Base-by-base conservation (phyloP, 2,888 invertebrate species). In the Lordiphosa fenestrarum region DNA sequence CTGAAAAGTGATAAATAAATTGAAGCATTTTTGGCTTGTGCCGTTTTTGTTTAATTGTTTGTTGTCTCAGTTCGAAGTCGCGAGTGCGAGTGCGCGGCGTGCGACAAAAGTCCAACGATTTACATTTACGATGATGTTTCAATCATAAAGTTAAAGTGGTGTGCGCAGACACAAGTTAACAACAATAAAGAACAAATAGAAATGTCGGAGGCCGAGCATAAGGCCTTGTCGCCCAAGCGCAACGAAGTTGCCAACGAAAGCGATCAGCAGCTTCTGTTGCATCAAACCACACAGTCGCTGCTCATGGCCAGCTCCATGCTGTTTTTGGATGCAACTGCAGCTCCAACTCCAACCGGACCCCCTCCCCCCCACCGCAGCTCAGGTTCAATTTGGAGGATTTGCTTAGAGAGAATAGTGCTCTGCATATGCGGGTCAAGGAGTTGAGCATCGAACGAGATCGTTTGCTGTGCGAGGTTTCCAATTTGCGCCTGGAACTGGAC, bases 401-500 rank as follows among this genome's bases (percentile, higher is more conserved):
- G 66, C 61, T 88, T 40, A 82, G 80, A 21, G 89, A 89, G 59
- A 89, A 89, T 68, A 85, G 77, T 51, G 71, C 77, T 25, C 66
- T 90, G 15, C 87, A 87, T 6, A 85, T 87, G 50, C 87, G 87
- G 59, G 66, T 90, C 33, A 87, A 87, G 61, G 89, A 89, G 69
- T 65, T 89, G 35, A 82, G 86, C 50, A 47, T 74, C 1, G 89
- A 90, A 52, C 87, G 89, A 2, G 89, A 90, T 74, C 87, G 87
- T 3, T 67, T 90, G 55, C 68, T 89, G 12, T 89, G 89, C 53
- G 88, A 89, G 68, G 88, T 89, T 19, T 85, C 89, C 35, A 89
- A 89, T 69, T 68, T 90, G 66, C 88, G 89, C 6, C 74, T 90
- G 60, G 89, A 90, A 70, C 70, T 89, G 75, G 89, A 89, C 71